Evolutionary conservation across 2,888 invertebrate genomes (phyloP), one percentile per base, ranked within the genome.

Genomic region (Mycalesis mineus): DNA sequence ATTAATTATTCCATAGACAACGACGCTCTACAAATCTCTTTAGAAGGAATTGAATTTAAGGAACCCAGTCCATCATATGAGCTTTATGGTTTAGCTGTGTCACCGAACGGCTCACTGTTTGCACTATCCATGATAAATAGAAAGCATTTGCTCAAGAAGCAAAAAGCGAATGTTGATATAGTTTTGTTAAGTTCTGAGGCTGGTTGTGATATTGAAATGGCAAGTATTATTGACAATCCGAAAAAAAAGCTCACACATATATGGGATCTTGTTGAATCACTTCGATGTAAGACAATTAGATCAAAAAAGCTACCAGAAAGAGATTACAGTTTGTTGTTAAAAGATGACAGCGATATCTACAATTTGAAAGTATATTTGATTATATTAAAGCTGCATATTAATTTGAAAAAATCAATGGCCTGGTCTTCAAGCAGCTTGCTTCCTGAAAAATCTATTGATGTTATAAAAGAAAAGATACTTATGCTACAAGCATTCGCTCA

Each of bases 191-290:
- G 68, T 40, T 61, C 67, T 0, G 69, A 75, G 14, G 63, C 66
- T 7, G 69, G 64, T 37, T 57, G 72, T 13, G 65, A 75, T 17
- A 61, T 65, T 9, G 68, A 80, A 55, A 29, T 75, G 7, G 57
- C 64, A n/a, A 56, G 67, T 13, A 65, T 87, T 3, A 14, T 82
- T 5, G 65, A 72, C 11, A 88, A 87, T 63, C 76, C 80, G 0
- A 64, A 74, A 29, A 73, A 72, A 60, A 73, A 65, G 55, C 66
- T 89, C 2, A 77, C 75, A 1, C 39, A 77, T 31, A 67, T 77
- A 49, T 83, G 80, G 80, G 89, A 88, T 62, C 76, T 78, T 3
- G 65, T 89, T 48, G 84, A 85, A 71, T 40, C 78, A 2, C 49
- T 88, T 2, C 66, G 86, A 54, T 84, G 73, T 53, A 82, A 75